Conservation (phyloP, 2,888 invertebrate species). For the Steinernema carpocapsae region DNA sequence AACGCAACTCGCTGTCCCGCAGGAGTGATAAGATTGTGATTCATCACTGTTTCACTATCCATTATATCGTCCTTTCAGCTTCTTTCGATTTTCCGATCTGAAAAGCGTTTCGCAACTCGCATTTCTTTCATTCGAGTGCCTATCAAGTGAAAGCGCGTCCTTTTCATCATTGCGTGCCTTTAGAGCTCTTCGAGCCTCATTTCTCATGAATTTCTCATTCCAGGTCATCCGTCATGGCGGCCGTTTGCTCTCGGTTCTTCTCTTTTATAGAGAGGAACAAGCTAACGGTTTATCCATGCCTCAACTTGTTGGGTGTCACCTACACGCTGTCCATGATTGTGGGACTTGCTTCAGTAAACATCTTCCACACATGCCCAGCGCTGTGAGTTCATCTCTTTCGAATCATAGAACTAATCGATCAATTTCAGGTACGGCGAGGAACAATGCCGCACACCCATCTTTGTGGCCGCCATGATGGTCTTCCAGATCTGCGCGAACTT, state of each 20-base stretch:
- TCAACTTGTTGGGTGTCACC: neutral
- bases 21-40: no score
- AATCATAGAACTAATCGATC: neutral
- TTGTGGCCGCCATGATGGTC: constrained; percentile 43
- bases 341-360: neutral
- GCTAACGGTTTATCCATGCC: neutral
- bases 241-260: neutral
- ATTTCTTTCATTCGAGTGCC: neutral
- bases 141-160: neutral
- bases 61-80: no score
- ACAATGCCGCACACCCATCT: neutral
- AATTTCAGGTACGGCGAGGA: neutral
- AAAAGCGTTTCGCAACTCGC: neutral
- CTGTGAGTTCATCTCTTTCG: neutral
- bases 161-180: neutral
- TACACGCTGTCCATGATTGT: neutral
- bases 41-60: no score
- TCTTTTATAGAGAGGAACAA: neutral
- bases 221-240: no score
- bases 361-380: neutral
- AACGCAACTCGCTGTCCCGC: no score
- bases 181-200: neutral
- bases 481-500: constrained; percentile 42
- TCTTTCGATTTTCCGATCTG: no score
- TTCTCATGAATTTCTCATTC: no score